phyloP scores from a whole-genome alignment of 2,113 vertebrate genomes.

The Epinephelus cyanopodus region DNA sequence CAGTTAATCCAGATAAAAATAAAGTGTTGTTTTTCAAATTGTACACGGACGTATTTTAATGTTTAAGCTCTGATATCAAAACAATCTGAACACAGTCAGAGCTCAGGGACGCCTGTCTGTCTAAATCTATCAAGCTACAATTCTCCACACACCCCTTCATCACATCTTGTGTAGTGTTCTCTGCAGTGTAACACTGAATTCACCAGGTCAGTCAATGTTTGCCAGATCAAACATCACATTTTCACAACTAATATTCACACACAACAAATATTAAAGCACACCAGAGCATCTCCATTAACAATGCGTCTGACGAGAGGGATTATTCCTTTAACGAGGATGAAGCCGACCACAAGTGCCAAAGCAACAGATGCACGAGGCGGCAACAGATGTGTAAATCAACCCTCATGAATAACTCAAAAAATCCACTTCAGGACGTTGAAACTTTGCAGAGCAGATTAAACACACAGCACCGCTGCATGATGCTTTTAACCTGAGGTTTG shows the following conservation, averaged over 20 bases:
- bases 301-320: slow-evolving; percentile 13
- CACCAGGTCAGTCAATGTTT: neutral
- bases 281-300: slow-evolving; percentile 16
- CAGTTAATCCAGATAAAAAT: slow-evolving; percentile 7
- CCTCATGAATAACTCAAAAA: slow-evolving; percentile 49
- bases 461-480: neutral
- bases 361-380: slow-evolving; percentile 63
- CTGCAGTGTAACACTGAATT: neutral
- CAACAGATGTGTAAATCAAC: slow-evolving; percentile 66
- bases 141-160: slow-evolving; percentile 15
- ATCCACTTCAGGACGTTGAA: slow-evolving; percentile 14
- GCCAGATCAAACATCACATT: neutral
- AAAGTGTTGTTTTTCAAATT: neutral
- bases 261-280: slow-evolving; percentile 5
- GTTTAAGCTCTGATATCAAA: slow-evolving; percentile 1
- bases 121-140: slow-evolving; percentile 2
- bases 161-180: neutral
- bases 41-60: neutral
- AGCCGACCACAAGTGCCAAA: slow-evolving; percentile 35
- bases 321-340: slow-evolving; percentile 47
- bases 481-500: slow-evolving; percentile 1
- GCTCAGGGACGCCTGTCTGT: slow-evolving; percentile 3
- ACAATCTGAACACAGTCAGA: neutral
- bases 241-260: neutral
- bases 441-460: slow-evolving; percentile 28